Evolutionary conservation across 2,888 invertebrate species (phyloP).

Genomic region (Liodrosophila aerea): DNA sequence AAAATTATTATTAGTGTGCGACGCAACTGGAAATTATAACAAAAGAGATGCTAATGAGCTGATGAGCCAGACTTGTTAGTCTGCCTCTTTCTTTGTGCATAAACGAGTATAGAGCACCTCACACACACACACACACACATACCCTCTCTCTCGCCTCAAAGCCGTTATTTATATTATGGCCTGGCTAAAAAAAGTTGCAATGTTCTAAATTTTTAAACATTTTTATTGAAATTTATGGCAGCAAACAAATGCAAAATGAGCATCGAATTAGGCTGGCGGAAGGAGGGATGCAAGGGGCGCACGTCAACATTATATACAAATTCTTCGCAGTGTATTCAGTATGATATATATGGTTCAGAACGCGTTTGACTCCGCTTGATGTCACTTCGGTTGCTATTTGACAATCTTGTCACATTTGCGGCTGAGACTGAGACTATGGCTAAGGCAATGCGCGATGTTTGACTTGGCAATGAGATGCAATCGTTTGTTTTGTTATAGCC

Average conservation of each 20-base stretch:
- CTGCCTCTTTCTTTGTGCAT: slow-evolving; percentile 12
- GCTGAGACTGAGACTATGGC: slow-evolving; percentile 9
- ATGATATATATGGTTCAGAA: slow-evolving; percentile 29
- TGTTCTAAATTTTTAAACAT: slow-evolving; percentile 39
- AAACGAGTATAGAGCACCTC: not conserved
- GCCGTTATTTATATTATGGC: slow-evolving; percentile 43
- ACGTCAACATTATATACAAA: slow-evolving; percentile 2
- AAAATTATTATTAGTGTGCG: slow-evolving; percentile 15
- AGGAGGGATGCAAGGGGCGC: not conserved
- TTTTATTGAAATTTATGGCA: slow-evolving; percentile 52
- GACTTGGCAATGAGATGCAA: slow-evolving; percentile 57
- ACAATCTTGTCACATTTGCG: slow-evolving; percentile 69
- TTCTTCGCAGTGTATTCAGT: not conserved
- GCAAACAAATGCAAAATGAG: slow-evolving; percentile 25
- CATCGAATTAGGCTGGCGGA: slow-evolving; percentile 21
- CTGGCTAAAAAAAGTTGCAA: slow-evolving; percentile 37
- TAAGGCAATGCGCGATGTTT: slow-evolving; percentile 44
- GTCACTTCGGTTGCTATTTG: slow-evolving; percentile 58
- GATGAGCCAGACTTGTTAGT: slow-evolving; percentile 30
- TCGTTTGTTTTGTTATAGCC: slow-evolving; percentile 23
- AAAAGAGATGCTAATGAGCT: slow-evolving; percentile 46
- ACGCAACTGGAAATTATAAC: slow-evolving; percentile 42
- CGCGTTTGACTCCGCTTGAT: slow-evolving; percentile 56
- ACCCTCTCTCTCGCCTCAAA: slow-evolving; percentile 8
- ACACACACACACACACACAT: slow-evolving; percentile 1